Base-by-base conservation (phyloP, 2,113 vertebrate species). In the Sceloporus tristichus region DNA sequence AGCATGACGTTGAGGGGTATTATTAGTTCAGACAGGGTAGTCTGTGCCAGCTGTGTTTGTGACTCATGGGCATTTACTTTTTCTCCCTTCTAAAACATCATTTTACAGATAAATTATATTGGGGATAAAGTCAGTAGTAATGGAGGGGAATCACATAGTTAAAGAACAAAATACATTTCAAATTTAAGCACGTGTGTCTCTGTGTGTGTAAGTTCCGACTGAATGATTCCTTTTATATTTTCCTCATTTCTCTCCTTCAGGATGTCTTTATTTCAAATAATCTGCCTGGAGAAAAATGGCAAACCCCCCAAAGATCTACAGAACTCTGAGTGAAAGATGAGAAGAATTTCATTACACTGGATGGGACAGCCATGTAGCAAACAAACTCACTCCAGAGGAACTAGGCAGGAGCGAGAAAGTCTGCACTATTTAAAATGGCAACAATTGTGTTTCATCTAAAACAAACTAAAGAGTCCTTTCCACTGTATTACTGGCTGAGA, bases 1-100 rank as follows among this genome's bases (percentile, higher is more conserved):
- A 87, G 21, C 48, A 82, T 82, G 23, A 88, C 70, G 65, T 84
- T 84, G 75, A 78, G 54, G 65, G 48, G 34, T 78, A 56, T 78
- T 76, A 76, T 68, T 78, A 78, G 54, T 71, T 82, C n/a, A 81
- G 54, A 48, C 68, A 80, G 48, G 29, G 40, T 85, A 19, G 34
- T 87, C 68, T 86, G 83, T 89, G 89, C 92, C 0, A 54, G 74
- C 9, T 84, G 82, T 89, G 78, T 48, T 74, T 85, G 71, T 94
- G 62, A 2, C 53, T 10, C 29, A 81, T 79, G 76, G 34, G 85
- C 90, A 85, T 87, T 91, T 92, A 14, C 3, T 0, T 84, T 68
- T 21, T 79, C 13, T 4, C 21, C 9, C 29, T 25, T 89, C 13
- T 81, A 87, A 90, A 89, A 84, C 77, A 66, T 79, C 13, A 27